phyloP scores from a whole-genome alignment of 2,113 vertebrate species.

The Malurus cyaneus region DNA sequence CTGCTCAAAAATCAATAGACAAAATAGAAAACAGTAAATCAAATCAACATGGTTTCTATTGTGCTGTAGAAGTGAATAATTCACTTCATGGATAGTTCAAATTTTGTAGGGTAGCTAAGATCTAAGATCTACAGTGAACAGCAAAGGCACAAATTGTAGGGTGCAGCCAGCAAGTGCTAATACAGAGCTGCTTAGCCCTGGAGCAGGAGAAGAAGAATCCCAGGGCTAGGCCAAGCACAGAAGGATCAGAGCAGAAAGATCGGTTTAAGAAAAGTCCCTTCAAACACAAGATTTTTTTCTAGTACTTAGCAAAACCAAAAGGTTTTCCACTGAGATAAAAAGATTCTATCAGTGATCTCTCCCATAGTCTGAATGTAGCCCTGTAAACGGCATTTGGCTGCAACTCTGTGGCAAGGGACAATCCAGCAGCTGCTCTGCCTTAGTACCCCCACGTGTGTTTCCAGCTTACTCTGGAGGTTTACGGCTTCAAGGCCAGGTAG shows the following conservation, averaged over 20 bases:
- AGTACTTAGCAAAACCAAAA: not conserved
- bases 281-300: not conserved
- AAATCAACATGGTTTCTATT: not conserved
- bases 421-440: not conserved
- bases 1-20: conserved; percentile 7
- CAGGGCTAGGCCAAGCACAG: not conserved
- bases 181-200: not conserved
- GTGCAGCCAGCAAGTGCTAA: not conserved
- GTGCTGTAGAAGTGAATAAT: not conserved
- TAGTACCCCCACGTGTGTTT: not conserved
- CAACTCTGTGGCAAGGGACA: not conserved
- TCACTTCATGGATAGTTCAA: not conserved
- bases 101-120: not conserved
- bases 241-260: not conserved
- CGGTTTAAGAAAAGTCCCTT: not conserved
- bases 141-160: not conserved
- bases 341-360: not conserved
- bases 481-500: not conserved
- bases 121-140: not conserved
- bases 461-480: not conserved
- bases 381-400: not conserved
- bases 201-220: not conserved
- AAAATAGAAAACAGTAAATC: conserved; percentile 32
- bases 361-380: not conserved
- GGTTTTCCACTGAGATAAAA: not conserved